Percentiles rank a stretch among this genome's conserved stretches.
Evolutionary conservation across 2,797 vertebrate species (phyloP).

Genomic region (Lerista edwardsae): DNA sequence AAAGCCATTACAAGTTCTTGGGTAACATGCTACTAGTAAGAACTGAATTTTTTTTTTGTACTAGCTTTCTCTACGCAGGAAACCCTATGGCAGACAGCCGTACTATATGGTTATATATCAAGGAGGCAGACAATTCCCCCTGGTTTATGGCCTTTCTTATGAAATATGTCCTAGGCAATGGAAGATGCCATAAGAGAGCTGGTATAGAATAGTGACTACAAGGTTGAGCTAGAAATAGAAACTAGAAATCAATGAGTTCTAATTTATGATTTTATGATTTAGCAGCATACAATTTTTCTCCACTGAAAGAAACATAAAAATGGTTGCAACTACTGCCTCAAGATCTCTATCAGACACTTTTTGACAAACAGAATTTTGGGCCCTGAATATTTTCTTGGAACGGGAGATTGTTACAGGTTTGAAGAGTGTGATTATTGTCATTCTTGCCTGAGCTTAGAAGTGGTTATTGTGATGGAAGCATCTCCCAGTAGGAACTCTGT

Average conservation of each 20-base stretch:
- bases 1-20: constrained; percentile 46
- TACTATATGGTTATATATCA: constrained; percentile 43
- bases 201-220: too few species aligned
- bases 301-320: neutral
- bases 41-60: constrained; percentile 40
- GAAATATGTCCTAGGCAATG: neutral
- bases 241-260: constrained; percentile 20
- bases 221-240: neutral
- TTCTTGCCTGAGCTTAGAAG: constrained; percentile 32
- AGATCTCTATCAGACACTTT: neutral
- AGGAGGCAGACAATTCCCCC: constrained; percentile 17
- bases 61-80: constrained; percentile 52
- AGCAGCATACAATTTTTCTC: neutral
- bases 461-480: neutral
- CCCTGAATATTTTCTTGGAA: neutral
- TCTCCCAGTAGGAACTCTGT: too few species aligned
- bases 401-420: constrained; percentile 15
- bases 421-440: constrained; percentile 7
- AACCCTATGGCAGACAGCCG: constrained; percentile 54
- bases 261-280: neutral
- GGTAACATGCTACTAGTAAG: neutral
- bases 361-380: neutral
- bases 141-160: neutral
- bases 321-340: neutral
- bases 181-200: constrained; percentile 4